Evolutionary conservation across 2,113 vertebrate species (phyloP).

Genomic region (Alethe diademata): DNA sequence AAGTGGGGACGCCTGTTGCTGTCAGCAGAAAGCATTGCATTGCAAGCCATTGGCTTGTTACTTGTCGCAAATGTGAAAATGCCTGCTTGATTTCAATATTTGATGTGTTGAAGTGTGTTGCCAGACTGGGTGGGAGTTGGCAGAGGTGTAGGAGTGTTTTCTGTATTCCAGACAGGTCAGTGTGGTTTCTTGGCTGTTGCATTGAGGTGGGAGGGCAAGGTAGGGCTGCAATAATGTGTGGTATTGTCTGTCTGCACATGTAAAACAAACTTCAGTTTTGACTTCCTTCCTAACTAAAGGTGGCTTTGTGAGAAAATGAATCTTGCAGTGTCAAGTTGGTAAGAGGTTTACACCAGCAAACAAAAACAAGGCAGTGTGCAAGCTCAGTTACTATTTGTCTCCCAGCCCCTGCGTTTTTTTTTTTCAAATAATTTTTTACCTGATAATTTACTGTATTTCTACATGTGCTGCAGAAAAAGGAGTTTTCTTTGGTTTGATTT

Average conservation of each 20-base stretch:
- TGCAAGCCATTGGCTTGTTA: neutral
- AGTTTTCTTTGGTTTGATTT: neutral
- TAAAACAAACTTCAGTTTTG: neutral
- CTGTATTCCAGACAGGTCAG: neutral
- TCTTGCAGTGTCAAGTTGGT: neutral
- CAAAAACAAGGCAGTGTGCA: neutral
- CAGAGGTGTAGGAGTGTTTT: neutral
- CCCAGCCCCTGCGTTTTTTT: accelerated
- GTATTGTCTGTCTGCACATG: neutral
- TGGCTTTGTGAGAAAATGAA: neutral
- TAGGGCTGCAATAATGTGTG: neutral
- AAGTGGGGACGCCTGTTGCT: neutral
- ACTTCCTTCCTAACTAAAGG: neutral
- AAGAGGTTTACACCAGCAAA: neutral
- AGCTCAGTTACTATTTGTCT: neutral
- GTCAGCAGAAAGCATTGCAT: neutral
- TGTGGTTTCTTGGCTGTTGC: neutral
- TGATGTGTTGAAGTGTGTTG: neutral
- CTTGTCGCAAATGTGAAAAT: neutral
- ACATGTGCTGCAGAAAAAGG: neutral
- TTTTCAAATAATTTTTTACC: neutral
- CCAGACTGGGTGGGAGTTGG: neutral
- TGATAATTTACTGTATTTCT: neutral
- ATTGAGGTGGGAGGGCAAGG: neutral
- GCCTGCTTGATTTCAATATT: neutral